Base-by-base conservation (phyloP, 2,113 vertebrate species). In the Panurus biarmicus region DNA sequence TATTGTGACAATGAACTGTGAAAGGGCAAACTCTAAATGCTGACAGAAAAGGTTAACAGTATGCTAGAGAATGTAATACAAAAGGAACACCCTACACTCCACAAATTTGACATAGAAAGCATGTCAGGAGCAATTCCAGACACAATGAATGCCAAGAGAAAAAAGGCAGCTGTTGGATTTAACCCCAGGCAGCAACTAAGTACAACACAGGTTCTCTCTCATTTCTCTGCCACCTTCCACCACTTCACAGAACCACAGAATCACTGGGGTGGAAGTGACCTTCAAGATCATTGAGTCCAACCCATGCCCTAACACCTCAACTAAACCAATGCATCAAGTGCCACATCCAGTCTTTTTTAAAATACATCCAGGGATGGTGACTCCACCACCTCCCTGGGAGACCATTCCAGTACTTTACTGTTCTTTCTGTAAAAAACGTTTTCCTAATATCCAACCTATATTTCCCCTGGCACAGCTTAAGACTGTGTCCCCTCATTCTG, bases 21-120 rank as follows among this genome's bases (percentile, higher is more conserved):
- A 97, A 95, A 96, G 90, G 91, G 87, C 93, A 94, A 80, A 91
- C 48, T 91, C 51, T 67, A 86, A 95, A 95, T 77, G 64, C 51
- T 91, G 87, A 90, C 75, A 74, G 90, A 91, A 95, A 96, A 97
- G 93, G 94, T 97, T 95, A 97, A 74, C 47, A 77, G 12, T 54
- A 58, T 83, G 72, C 78, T 66, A n/a, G 77, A 71, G 87, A 94
- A 86, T 80, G 64, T 84, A 90, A 88, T 86, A 88, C 64, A 80
- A 86, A 95, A 90, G 31, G 57, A 91, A 77, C 70, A 89, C 56
- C 44, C 36, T 54, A 75, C 18, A n/a, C 42, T 83, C 60, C 23
- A 81, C 45, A 93, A 45, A 90, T 77, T 60, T 80, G 42, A 70
- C 5, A 6, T 13, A 50, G 50, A 51, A 57, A 58, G 35, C 35